Percentiles rank a stretch among this genome's conserved stretches.
Conservation (phyloP, 2,113 vertebrate species). For the Glaucidium brasilianum region DNA sequence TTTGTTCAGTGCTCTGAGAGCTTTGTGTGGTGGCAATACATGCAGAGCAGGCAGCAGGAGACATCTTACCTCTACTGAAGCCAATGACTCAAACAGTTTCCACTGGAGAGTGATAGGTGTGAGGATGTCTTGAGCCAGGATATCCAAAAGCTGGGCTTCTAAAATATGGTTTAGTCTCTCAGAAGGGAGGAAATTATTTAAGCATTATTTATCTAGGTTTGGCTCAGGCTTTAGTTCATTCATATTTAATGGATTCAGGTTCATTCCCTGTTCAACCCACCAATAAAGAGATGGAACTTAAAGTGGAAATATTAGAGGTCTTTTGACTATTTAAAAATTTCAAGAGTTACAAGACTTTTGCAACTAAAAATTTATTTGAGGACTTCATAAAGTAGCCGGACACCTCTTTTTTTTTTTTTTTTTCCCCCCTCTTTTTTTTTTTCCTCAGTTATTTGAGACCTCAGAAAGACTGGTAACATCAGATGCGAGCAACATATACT, state of each 20-base stretch:
- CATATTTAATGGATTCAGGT: background rate
- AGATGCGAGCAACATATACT: background rate
- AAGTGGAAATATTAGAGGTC: background rate
- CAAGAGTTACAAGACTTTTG: background rate
- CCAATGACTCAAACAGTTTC: background rate
- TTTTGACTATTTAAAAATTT: background rate
- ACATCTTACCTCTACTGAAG: background rate
- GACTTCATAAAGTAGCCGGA: background rate
- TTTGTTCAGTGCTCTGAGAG: background rate
- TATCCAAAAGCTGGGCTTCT: background rate
- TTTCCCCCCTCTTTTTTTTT: no score
- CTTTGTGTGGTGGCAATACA: accelerated
- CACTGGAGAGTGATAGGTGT: background rate
- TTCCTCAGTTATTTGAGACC: background rate
- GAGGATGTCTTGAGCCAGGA: background rate
- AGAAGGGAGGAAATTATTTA: background rate
- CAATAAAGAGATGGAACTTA: background rate
- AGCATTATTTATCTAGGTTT: background rate
- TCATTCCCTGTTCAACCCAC: background rate
- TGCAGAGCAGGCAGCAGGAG: background rate
- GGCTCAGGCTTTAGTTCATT: background rate
- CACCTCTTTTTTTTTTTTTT: background rate
- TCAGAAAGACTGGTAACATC: background rate
- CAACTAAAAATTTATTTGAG: background rate
- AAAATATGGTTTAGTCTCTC: background rate